Evolutionary conservation across 2,797 vertebrate species (phyloP), one percentile per base, ranked within the genome.

Genomic region (Pipistrellus nathusii): DNA sequence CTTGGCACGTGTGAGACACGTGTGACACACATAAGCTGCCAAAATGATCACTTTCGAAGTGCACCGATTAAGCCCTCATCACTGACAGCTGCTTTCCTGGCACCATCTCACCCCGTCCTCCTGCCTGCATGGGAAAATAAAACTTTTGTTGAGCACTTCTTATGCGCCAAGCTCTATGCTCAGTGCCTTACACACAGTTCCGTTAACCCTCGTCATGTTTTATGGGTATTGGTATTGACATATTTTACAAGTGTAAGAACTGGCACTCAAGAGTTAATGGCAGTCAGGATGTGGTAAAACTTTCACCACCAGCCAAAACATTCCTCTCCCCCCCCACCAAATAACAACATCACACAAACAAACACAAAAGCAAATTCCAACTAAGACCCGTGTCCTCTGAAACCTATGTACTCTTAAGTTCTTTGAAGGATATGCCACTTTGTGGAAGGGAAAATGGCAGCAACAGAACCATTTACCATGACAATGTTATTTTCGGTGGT

Each of bases 311-410:
- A 17, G 20, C 32, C 71, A 41, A 55, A 71, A 12, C 13, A 53
- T 25, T 3, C 0, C 32, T 7, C 8, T 0, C n/a, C 3, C 0
- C 44, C 44, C 44, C 41, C 8, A 44, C 44, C 44, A 9, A 11
- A 11, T 11, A 23, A 20, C 20, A 7, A 57, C 53, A 55, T 20
- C 53, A 55, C 53, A 55, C 20, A 55, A 20, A 55, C 53, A 55
- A 1, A 55, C 53, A 55, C 53, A 55, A 0, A 55, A 8, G 27
- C 48, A 59, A 20, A 64, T 66, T 46, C 21, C 46, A 91, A 6
- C 17, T 27, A 72, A 53, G 48, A 10, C 20, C 8, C 0, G n/a
- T 7, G 5, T 76, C 8, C 53, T 90, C 27, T 27, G 77, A 69
- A 62, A 46, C 13, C 23, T 48, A 15, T 5, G 57, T 48, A 32